Conservation (phyloP, 1,140 invertebrate genomes). For the Tetramorium alpestre region DNA sequence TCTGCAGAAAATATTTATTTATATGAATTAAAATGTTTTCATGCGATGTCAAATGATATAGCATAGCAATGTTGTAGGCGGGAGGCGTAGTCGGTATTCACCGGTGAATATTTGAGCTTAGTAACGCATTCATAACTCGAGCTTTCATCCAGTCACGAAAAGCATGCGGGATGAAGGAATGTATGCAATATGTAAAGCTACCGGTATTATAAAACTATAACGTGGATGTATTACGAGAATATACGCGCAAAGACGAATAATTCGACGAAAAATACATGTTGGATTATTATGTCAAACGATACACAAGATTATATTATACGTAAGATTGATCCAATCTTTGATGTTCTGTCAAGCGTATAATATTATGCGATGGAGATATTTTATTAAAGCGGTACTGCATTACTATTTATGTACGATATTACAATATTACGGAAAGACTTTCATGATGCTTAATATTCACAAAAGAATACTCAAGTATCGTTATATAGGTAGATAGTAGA, state of each 20-base stretch:
- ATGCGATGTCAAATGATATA: neutral
- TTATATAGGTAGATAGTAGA: neutral
- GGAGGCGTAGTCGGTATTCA: neutral
- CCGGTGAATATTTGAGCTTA: conserved; percentile 2
- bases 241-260: neutral
- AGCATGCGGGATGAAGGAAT: conserved; percentile 26
- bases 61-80: neutral
- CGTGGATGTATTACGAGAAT: neutral
- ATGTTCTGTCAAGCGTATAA: neutral
- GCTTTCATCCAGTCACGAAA: conserved; percentile 21
- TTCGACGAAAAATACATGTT: neutral
- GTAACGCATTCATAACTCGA: conserved; percentile 25
- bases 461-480: neutral
- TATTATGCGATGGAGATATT: neutral
- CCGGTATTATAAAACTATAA: neutral
- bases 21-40: neutral
- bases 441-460: neutral
- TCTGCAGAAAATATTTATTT: neutral
- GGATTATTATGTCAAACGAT: neutral
- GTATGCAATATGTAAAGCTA: conserved; percentile 2
- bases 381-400: neutral
- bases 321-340: neutral
- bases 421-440: neutral
- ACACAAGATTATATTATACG: neutral
- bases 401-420: neutral